A percentile compares a stretch with the other conserved stretches of the same genome.
Evolutionary conservation across 2,888 invertebrate species (phyloP).

Genomic region (Andrena flavipes): DNA sequence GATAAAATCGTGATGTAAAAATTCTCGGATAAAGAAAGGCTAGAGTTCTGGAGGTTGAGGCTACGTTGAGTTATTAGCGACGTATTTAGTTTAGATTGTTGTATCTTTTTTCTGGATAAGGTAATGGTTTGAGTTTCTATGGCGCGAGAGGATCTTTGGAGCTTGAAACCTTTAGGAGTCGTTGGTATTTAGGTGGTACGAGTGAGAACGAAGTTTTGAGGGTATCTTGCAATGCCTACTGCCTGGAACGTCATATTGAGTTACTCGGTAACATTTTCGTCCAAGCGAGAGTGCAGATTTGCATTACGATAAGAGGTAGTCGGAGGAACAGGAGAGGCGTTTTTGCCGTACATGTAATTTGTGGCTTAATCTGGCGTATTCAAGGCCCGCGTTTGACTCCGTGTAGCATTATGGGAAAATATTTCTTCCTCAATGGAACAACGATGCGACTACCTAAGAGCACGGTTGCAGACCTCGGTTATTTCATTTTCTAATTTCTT

Average conservation of each 20-base stretch:
- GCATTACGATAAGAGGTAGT: neutral
- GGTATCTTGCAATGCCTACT: neutral
- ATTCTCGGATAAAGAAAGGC: no score
- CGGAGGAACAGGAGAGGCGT: neutral
- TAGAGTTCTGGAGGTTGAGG: no score
- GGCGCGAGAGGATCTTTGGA: no score
- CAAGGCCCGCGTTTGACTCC: neutral
- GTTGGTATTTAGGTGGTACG: neutral
- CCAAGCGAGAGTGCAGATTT: neutral
- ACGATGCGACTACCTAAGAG: neutral
- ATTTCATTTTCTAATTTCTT: neutral
- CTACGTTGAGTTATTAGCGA: no score
- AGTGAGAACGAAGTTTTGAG: neutral
- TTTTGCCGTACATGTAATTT: neutral
- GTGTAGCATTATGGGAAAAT: conserved; percentile 12
- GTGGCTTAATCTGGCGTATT: neutral
- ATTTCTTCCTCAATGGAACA: neutral
- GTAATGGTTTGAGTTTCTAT: no score
- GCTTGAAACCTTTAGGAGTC: no score
- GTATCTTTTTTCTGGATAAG: no score
- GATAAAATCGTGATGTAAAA: no score
- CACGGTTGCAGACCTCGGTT: neutral
- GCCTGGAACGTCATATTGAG: neutral
- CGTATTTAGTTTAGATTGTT: no score
- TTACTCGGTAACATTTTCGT: neutral